Base-by-base conservation (phyloP, 1,140 invertebrate genomes). In the Dendroctonus valens region DNA sequence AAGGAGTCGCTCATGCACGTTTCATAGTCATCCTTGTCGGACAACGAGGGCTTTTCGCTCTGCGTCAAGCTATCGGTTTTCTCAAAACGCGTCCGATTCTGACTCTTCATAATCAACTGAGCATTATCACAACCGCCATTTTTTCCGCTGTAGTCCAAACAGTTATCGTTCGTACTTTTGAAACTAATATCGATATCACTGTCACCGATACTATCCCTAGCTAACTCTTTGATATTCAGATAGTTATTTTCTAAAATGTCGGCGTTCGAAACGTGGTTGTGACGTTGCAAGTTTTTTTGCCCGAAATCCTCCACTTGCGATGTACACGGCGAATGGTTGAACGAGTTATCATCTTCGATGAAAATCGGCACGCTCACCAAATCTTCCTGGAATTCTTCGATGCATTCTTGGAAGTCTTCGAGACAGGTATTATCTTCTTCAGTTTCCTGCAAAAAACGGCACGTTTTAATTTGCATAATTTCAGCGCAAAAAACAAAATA, bases 331-430 rank as follows among this genome's bases (percentile, higher is more conserved):
- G 71, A 73, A 53, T 69, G 68, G 48, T 73, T 75, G 58, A 75
- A 76, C 0, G 68, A 71, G 6, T 67, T 67, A 39, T 76, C 72
- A 15, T 77, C 76, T 42, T 85, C 84, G 15, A 84, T 75, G 67
- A 82, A 84, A 69, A 85, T 85, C 71, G 84, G 83, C 8, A 84
- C 82, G 5, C 83, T 82, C 75, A 84, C 81, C 48, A 85, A 65
- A 49, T 83, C 83, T 71, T 85, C 84, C n/a, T 83, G 83, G 70
- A 84, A 84, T 70, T 85, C 84, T 75, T 85, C 83, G 39, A 85
- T 79, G 65, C 84, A 85, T 74, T 85, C 83, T 70, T 85, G 84
- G 63, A 83, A 85, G 15, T 84, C 84, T 63, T 85, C 84, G 73
- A 84, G 79, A 39, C 83, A 83, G 3, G 83, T 84, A 62, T 84